phyloP scores from a whole-genome alignment of 1,140 invertebrate genomes.

The Proctacanthus coquilletti region DNA sequence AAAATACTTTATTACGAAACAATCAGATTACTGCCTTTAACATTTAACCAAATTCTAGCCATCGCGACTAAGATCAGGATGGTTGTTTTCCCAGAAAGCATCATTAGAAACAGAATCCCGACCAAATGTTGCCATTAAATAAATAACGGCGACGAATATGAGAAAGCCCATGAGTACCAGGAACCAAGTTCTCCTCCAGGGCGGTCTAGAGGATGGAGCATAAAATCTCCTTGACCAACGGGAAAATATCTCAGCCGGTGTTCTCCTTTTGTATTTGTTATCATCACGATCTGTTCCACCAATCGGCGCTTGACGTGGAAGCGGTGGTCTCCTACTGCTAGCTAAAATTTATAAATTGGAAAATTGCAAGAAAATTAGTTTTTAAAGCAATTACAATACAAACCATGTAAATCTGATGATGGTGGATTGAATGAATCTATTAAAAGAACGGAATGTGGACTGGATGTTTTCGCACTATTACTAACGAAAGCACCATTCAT shows the following conservation, averaged over 20 bases:
- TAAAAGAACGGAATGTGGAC: constrained; percentile 28
- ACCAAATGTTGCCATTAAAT: constrained; percentile 25
- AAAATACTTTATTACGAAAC: too few relatives aligned
- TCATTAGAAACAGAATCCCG: constrained; percentile 14
- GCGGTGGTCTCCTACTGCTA: constrained; percentile 20
- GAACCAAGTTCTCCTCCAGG: constrained; percentile 29
- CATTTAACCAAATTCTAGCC: too few relatives aligned
- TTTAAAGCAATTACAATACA: not conserved
- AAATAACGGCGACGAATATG: constrained; percentile 21
- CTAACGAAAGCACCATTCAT: constrained; percentile 12
- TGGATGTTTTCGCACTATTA: constrained; percentile 11
- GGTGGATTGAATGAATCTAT: constrained; percentile 30
- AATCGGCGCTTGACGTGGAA: constrained; percentile 25
- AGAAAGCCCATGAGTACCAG: constrained; percentile 21
- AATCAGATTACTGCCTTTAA: too few relatives aligned
- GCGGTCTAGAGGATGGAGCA: constrained; percentile 26
- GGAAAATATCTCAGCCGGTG: constrained; percentile 26
- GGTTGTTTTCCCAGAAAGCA: too few relatives aligned
- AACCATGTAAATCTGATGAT: constrained; percentile 19
- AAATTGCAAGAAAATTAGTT: not conserved
- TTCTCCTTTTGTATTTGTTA: constrained; percentile 27
- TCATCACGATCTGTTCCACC: constrained; percentile 27
- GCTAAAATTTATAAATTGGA: constrained; percentile 11
- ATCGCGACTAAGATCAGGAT: too few relatives aligned
- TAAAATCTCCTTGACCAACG: constrained; percentile 29